Conservation (phyloP, 2,888 invertebrate genomes). For the Chirona hameri region DNA sequence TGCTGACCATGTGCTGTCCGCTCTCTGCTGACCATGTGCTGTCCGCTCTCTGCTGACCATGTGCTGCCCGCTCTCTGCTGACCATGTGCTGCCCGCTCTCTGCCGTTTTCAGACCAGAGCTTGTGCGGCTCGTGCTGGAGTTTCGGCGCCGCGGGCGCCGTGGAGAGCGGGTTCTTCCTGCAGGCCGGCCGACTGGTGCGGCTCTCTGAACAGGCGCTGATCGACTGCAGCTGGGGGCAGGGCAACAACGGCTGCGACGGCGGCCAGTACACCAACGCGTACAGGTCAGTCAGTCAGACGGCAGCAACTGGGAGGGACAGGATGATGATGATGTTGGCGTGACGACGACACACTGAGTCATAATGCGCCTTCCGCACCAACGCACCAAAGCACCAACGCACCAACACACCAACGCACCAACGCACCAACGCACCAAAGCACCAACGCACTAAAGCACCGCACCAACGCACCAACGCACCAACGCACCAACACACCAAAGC, state of each 20-base stretch:
- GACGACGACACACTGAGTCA: too few species aligned
- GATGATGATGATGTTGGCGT: not conserved
- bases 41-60: constrained; percentile 10
- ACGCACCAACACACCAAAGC: too few species aligned
- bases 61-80: constrained; percentile 25
- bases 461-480: too few species aligned
- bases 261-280: constrained; percentile 92
- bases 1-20: too few species aligned
- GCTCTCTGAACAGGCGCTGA: constrained; percentile 86
- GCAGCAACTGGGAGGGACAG: not conserved
- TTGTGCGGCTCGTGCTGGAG: constrained; percentile 98
- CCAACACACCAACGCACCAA: too few species aligned
- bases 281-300: constrained; percentile 52
- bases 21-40: too few species aligned
- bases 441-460: too few species aligned
- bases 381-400: too few species aligned
- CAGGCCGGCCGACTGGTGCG: constrained; percentile 74
- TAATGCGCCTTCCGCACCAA: too few species aligned
- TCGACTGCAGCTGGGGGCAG: constrained; percentile 95
- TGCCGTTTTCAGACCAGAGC: constrained; percentile 70
- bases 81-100: not conserved
- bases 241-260: constrained; percentile 97
- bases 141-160: constrained; percentile 87
- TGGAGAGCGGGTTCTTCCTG: constrained; percentile 86
- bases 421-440: too few species aligned